These are phyloP conservation scores for Myotis planiceps DNA, from an alignment of 2,797 vertebrate genomes.

Conservation along the genomic window DNA sequence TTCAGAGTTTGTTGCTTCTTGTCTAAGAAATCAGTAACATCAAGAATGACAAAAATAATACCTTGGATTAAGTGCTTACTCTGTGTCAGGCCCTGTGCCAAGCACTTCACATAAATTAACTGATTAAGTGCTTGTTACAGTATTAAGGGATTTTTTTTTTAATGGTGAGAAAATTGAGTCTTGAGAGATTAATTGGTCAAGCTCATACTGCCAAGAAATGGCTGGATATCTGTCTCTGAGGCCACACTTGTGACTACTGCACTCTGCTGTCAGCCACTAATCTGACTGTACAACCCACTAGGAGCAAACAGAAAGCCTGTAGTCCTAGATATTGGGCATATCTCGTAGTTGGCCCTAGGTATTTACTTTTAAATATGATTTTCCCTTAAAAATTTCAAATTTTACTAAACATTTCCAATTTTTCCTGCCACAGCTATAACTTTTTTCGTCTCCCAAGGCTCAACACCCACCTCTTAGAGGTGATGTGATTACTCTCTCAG, in stretches of 20 bases:
- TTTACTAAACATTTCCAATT: background rate
- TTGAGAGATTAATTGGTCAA: background rate
- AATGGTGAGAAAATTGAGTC: background rate
- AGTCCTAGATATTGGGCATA: background rate
- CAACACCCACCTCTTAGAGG: background rate
- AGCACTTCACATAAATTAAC: background rate
- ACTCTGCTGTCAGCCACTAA: background rate
- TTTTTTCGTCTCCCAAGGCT: background rate
- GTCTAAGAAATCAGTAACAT: background rate
- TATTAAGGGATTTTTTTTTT: background rate
- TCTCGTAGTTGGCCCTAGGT: background rate
- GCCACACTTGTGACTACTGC: accelerated
- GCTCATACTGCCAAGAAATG: background rate
- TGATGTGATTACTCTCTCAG: background rate
- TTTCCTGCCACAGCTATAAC: background rate
- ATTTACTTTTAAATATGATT: background rate
- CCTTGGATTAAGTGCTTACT: background rate
- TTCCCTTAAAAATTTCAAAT: background rate
- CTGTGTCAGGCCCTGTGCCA: background rate
- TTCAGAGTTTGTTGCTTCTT: slow-evolving; percentile 32
- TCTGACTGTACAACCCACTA: background rate
- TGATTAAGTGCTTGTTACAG: background rate
- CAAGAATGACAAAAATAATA: background rate
- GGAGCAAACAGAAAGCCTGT: background rate
- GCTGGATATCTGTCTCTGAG: too few species aligned